Base-by-base conservation (phyloP, 2,113 vertebrate genomes). In the Corvus cornix region DNA sequence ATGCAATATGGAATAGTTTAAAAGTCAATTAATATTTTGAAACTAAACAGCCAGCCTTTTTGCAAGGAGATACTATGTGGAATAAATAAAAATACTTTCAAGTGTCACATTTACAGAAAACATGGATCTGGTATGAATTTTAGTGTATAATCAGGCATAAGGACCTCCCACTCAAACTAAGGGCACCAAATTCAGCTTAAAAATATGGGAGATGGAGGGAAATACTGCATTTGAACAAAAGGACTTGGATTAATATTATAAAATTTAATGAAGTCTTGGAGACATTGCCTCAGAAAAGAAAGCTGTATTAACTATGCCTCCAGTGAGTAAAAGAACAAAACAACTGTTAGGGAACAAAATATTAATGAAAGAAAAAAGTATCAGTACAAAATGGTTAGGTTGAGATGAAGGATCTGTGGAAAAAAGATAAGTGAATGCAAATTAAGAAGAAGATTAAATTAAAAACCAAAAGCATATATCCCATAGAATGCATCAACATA, bases 1-100 rank as follows among this genome's bases (percentile, higher is more conserved):
- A 97, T 97, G 96, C 89, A 97, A 97, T 98, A 95, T 96, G 97
- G 97, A 97, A 97, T 97, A 94, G 93, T 97, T 98, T 98, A 98
- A 97, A 98, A 97, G 95, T 97, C 97, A 97, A 94, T 98, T 98
- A 97, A 97, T 98, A 98, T 96, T 96, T 98, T 98, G 97, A 98
- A 97, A 97, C 97, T 96, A 80, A 98, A 95, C 97, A 98, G 97
- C 96, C 96, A 97, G 96, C 68, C 90, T 96, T 96, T 97, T 98
- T 97, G 96, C 95, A 97, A 97, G 97, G 93, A 97, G 97, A 95
- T 97, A 97, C 64, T 84, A 88, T 37, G 33, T 2, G 1, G 15
- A 70, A 37, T 94, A 96, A 92, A 94, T 88, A 86, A 87, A 96
- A 97, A 89, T 77, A 87, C 70, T 81, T 92, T 84, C 74, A 75